Evolutionary conservation across 2,888 invertebrate species (phyloP).

Genomic region (Latrodectus elegans): DNA sequence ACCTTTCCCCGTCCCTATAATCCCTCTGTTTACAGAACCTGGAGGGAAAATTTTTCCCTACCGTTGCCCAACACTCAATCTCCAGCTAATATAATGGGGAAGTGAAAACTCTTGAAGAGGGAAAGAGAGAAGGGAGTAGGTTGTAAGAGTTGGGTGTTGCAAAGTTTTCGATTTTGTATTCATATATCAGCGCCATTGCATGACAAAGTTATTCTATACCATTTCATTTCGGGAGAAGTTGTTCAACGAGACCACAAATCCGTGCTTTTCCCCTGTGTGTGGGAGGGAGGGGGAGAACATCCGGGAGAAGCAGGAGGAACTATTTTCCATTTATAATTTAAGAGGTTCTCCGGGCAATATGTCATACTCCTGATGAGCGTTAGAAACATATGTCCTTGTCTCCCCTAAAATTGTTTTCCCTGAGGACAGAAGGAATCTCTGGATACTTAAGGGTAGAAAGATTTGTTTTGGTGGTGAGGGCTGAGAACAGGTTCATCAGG

Average conservation of each 20-base stretch:
- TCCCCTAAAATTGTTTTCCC: background rate
- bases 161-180: slow-evolving; percentile 1
- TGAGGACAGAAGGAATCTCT: background rate
- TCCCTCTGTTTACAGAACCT: background rate
- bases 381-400: background rate
- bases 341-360: slow-evolving; percentile 12
- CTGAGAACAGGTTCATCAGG: no score
- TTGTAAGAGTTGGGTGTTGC: no score
- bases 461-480: no score
- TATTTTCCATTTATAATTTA: slow-evolving; percentile 43
- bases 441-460: background rate
- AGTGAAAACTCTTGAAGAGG: background rate
- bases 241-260: slow-evolving; percentile 1
- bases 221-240: slow-evolving; percentile 2
- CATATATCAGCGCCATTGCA: background rate
- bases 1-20: background rate
- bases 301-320: background rate
- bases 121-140: background rate
- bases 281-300: background rate
- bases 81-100: background rate
- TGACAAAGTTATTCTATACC: slow-evolving; percentile 5
- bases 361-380: slow-evolving; percentile 9
- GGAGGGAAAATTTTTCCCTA: no score
- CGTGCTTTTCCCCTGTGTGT: background rate
- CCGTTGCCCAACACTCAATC: background rate